A percentile compares a stretch with the other conserved stretches of the same genome.
Conservation (phyloP, 2,797 vertebrate species). For the Orientallactaga sibirica region DNA sequence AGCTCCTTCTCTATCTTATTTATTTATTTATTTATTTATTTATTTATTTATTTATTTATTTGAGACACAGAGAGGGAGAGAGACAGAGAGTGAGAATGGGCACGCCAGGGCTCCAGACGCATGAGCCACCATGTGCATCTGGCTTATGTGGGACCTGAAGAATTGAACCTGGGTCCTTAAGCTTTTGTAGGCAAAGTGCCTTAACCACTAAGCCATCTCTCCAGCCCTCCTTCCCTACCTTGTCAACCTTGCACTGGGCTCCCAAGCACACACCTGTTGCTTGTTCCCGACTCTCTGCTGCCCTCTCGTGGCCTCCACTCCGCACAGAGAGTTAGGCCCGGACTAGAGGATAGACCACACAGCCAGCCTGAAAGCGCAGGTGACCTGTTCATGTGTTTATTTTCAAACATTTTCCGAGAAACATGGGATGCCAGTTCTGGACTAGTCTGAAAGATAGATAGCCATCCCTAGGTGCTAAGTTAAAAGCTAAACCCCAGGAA, state of each 20-base stretch:
- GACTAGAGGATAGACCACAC: background rate
- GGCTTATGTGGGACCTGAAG: no score
- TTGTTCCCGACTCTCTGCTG: slow-evolving; percentile 76
- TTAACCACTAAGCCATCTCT: no score
- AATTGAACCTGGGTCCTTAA: no score
- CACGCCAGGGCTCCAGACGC: no score
- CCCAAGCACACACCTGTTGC: slow-evolving; percentile 71
- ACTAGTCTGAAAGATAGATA: background rate
- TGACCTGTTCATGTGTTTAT: background rate
- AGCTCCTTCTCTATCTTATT: background rate
- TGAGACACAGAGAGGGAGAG: no score
- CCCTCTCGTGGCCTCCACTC: slow-evolving; percentile 70
- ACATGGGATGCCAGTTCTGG: background rate
- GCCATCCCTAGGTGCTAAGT: background rate
- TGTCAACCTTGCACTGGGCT: background rate
- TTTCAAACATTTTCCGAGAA: slow-evolving; percentile 31
- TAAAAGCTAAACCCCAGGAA: background rate
- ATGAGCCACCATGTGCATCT: no score
- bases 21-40: no score
- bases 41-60: no score
- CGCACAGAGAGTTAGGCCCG: background rate
- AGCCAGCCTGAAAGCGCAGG: background rate
- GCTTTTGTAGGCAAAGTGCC: no score
- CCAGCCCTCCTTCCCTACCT: background rate
- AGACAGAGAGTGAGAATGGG: no score